A percentile compares a stretch with the other conserved stretches of the same genome.
These are phyloP conservation scores for Crotalus tigris DNA, from an alignment of 2,113 vertebrate species.

Conservation along the genomic window DNA sequence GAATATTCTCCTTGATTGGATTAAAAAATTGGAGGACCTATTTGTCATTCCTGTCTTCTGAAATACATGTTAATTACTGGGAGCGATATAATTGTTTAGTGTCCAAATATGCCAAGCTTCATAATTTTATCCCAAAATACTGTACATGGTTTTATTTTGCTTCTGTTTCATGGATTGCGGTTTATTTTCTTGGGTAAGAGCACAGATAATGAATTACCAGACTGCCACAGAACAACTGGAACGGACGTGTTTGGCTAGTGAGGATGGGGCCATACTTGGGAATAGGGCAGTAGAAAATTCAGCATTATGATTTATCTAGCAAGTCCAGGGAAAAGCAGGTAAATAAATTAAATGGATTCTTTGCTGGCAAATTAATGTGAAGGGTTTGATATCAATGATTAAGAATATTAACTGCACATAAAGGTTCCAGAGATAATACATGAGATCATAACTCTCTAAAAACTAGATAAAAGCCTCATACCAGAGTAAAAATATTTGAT, in stretches of 20 bases:
- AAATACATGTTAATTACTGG: neutral
- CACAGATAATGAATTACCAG: neutral
- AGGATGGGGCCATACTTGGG: neutral
- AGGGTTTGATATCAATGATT: neutral
- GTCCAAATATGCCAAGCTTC: neutral
- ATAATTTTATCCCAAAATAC: neutral
- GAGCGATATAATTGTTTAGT: neutral
- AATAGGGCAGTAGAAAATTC: neutral
- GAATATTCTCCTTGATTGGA: neutral
- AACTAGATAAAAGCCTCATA: neutral
- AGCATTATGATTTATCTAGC: neutral
- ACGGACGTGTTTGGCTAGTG: neutral
- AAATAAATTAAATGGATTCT: neutral
- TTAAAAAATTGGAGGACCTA: neutral
- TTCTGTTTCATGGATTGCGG: neutral
- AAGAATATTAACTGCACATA: neutral
- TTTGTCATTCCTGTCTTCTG: neutral
- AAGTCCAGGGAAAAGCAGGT: neutral
- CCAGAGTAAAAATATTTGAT: neutral
- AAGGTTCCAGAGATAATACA: neutral
- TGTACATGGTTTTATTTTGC: neutral
- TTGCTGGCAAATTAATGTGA: neutral
- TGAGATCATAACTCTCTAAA: neutral
- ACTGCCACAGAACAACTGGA: neutral
- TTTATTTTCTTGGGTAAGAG: neutral